Percentiles rank a stretch among this genome's conserved stretches.
phyloP scores from a whole-genome alignment of 2,113 vertebrate genomes.

The Gobiocypris rarus region DNA sequence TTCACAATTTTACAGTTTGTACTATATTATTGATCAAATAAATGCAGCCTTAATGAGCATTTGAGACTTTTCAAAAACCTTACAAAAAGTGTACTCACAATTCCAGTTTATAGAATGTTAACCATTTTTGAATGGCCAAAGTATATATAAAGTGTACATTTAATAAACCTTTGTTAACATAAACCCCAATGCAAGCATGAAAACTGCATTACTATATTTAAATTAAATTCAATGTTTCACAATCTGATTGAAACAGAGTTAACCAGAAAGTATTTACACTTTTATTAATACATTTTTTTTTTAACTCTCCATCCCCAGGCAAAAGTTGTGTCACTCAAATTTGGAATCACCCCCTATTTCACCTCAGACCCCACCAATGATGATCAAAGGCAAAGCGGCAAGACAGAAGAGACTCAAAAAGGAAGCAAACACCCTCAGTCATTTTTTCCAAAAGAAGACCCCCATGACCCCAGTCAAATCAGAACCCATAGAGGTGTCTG shows the following conservation, averaged over 20 bases:
- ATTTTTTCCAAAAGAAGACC: conserved; percentile 71
- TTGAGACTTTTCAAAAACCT: too few species aligned
- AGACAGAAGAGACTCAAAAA: conserved; percentile 57
- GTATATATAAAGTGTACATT: not conserved
- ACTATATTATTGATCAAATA: not conserved
- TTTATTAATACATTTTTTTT: not conserved
- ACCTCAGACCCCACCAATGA: conserved; percentile 62
- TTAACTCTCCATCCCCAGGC: conserved; percentile 67
- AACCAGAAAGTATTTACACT: not conserved
- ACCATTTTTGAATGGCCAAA: not conserved
- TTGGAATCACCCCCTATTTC: conserved; percentile 78
- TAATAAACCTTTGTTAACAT: not conserved
- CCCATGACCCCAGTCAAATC: conserved; percentile 54
- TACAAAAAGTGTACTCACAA: too few species aligned
- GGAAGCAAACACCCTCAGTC: conserved; percentile 66
- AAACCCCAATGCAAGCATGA: not conserved
- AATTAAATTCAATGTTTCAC: not conserved
- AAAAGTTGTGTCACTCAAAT: conserved; percentile 76
- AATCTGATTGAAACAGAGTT: not conserved
- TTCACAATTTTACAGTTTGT: not conserved
- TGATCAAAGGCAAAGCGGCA: conserved; percentile 62
- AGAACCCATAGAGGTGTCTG: conserved; percentile 47
- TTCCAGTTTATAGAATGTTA: too few species aligned
- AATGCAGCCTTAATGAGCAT: not conserved
- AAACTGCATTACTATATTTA: not conserved